These are phyloP conservation scores for Lasius platythorax DNA, from an alignment of 2,888 invertebrate species.

Conservation along the genomic window DNA sequence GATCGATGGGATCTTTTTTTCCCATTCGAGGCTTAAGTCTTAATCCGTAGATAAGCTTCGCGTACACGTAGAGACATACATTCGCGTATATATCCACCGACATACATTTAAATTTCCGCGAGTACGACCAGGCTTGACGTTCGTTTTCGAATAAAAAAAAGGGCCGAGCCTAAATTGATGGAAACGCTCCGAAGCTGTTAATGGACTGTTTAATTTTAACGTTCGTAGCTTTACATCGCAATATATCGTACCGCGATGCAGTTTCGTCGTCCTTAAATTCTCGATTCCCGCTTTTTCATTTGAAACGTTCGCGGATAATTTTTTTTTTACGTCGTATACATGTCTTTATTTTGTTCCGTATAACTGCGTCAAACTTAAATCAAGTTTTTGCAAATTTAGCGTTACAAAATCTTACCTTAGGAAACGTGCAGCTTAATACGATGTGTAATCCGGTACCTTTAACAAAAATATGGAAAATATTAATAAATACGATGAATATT, in stretches of 20 bases:
- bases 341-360: not conserved
- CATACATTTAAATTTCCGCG: conserved; percentile 50
- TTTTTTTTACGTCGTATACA: not conserved
- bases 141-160: conserved; percentile 33
- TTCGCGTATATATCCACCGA: conserved; percentile 31
- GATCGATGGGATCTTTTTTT: conserved; percentile 47
- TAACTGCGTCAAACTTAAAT: not conserved
- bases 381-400: not conserved
- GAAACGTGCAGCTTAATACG: not conserved
- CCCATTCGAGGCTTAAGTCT: conserved; percentile 50
- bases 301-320: not conserved
- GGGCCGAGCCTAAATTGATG: conserved; percentile 47
- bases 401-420: conserved; percentile 23
- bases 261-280: conserved; percentile 22
- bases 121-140: not conserved
- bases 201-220: conserved; percentile 51
- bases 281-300: conserved; percentile 15
- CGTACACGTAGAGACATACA: conserved; percentile 45
- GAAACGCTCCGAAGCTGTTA: conserved; percentile 43
- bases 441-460: conserved; percentile 1
- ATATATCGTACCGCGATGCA: conserved; percentile 3
- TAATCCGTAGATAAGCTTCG: conserved; percentile 58
- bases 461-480: conserved; percentile 12
- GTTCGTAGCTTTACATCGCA: conserved; percentile 8
- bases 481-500: not conserved